A percentile compares a stretch with the other conserved stretches of the same genome.
Evolutionary conservation across 2,888 invertebrate species (phyloP).

Genomic region (Pseudococcus longispinus): DNA sequence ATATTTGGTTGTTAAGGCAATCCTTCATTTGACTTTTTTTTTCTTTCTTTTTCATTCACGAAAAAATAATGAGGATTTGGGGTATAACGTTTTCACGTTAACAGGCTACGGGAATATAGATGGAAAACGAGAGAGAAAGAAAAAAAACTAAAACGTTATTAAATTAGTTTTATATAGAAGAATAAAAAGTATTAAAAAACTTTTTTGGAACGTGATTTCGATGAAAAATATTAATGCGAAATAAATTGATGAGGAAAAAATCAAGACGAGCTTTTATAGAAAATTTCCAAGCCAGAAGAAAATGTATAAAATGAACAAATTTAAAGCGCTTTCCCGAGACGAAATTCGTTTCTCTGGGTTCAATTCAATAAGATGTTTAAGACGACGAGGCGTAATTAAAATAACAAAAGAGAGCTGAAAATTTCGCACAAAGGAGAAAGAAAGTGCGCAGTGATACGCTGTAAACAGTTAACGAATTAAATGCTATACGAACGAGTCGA

Average conservation of each 20-base stretch:
- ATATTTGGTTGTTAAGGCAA: not conserved
- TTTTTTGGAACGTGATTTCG: slow-evolving; percentile 28
- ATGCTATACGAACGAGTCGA: not conserved
- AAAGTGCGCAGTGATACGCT: not conserved
- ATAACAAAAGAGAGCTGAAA: slow-evolving; percentile 20
- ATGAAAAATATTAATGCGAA: slow-evolving; percentile 32
- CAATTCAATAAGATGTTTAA: slow-evolving; percentile 19
- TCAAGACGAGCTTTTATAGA: slow-evolving; percentile 25
- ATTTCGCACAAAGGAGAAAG: slow-evolving; percentile 1
- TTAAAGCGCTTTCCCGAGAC: not conserved
- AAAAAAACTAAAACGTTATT: slow-evolving; percentile 26
- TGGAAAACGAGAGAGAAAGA: not conserved
- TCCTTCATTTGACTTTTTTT: not conserved
- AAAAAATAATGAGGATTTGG: slow-evolving; percentile 12
- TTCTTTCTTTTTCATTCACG: not conserved
- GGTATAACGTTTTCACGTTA: slow-evolving; percentile 16
- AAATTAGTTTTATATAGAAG: slow-evolving; percentile 37
- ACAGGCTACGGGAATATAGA: not conserved
- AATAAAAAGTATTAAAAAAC: slow-evolving; percentile 30
- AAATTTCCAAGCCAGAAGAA: slow-evolving; percentile 1
- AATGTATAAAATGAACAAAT: slow-evolving; percentile 9
- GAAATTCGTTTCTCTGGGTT: slow-evolving; percentile 20
- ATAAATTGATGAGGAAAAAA: slow-evolving; percentile 23
- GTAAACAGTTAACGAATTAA: slow-evolving; percentile 13
- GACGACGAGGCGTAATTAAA: slow-evolving; percentile 17